Conservation (phyloP, 1,140 invertebrate genomes). For the Delia radicum region DNA sequence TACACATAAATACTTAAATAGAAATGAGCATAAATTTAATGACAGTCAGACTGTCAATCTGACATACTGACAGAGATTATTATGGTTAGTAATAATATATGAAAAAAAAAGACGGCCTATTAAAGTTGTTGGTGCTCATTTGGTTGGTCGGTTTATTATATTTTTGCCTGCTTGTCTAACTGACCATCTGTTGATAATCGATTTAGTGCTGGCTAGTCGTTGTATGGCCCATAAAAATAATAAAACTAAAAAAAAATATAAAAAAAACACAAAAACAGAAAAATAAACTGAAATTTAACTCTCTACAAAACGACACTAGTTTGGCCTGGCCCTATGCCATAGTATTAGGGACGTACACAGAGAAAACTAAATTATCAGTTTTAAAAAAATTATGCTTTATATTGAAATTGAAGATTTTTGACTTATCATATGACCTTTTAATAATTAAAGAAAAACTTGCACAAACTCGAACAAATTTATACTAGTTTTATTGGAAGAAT, state of each 20-base stretch:
- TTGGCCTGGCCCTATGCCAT: background rate
- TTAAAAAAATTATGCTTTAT: too few relatives aligned
- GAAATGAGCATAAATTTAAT: background rate
- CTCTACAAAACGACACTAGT: conserved; percentile 1
- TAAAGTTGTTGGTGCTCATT: background rate
- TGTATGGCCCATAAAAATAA: conserved; percentile 18
- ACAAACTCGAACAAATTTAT: too few relatives aligned
- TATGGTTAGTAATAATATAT: background rate
- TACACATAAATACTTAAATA: background rate
- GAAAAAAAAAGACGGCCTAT: background rate
- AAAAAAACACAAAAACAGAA: background rate
- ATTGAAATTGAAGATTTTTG: too few relatives aligned
- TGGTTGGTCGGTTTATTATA: background rate
- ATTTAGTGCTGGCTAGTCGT: conserved; percentile 15
- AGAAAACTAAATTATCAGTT: too few relatives aligned
- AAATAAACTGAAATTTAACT: background rate
- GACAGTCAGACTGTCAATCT: conserved; percentile 4
- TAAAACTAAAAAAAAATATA: too few relatives aligned
- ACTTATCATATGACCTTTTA: too few relatives aligned
- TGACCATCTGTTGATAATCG: conserved; percentile 21
- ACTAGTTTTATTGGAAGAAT: too few relatives aligned
- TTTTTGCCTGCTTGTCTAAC: background rate
- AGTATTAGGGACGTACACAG: too few relatives aligned
- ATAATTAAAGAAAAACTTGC: too few relatives aligned
- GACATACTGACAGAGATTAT: conserved; percentile 3